Conservation (phyloP, 2,888 invertebrate genomes). For the Allacma fusca region DNA sequence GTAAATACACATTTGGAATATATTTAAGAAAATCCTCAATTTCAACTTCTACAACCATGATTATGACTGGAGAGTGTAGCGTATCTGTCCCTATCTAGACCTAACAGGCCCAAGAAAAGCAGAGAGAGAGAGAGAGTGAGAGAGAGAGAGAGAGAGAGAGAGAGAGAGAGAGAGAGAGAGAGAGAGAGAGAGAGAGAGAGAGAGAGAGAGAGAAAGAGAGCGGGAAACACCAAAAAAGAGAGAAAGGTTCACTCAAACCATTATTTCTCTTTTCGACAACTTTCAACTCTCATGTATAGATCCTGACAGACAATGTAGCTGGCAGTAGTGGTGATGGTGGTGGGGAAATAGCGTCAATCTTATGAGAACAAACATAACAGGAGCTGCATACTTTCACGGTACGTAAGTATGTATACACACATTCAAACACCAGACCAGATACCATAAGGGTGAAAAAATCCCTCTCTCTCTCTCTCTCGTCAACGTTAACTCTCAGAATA, state of each 20-base stretch:
- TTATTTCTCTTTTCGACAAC: conserved; percentile 40
- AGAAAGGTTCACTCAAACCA: conserved; percentile 16
- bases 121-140: too few species aligned
- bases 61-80: too few species aligned
- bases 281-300: conserved; percentile 33
- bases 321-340: not conserved
- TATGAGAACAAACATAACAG: not conserved
- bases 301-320: conserved; percentile 38
- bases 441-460: conserved; percentile 43
- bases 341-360: not conserved
- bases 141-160: too few species aligned
- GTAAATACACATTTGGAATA: too few species aligned
- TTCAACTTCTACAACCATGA: too few species aligned
- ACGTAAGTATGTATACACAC: not conserved
- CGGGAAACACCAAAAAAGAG: not conserved
- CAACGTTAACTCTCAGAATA: conserved; percentile 45
- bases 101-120: too few species aligned
- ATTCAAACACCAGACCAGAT: too few species aligned
- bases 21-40: too few species aligned
- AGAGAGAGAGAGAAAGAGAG: not conserved
- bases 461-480: conserved; percentile 28
- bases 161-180: too few species aligned
- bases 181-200: too few species aligned
- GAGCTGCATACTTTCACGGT: conserved; percentile 3
- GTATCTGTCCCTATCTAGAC: too few species aligned